Percentiles rank a stretch among this genome's conserved stretches.
Evolutionary conservation across 2,888 invertebrate species (phyloP).

Genomic region (Conomelus anceps): DNA sequence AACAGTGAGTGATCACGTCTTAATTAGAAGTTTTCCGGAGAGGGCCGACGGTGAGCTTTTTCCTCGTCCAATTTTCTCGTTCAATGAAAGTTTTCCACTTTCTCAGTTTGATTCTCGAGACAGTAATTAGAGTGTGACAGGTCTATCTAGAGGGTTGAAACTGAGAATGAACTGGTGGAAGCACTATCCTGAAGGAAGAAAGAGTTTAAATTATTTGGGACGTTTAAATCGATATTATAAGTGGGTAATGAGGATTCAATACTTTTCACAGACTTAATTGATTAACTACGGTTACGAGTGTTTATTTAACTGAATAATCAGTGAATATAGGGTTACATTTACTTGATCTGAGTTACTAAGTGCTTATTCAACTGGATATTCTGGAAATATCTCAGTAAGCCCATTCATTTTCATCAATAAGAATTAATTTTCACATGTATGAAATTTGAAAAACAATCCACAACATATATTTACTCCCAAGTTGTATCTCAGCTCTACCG

Average conservation of each 20-base stretch:
- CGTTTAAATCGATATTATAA: background rate
- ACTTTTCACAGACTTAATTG: background rate
- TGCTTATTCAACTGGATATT: too few species aligned
- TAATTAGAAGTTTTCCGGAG: conserved; percentile 11
- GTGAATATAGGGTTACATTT: too few species aligned
- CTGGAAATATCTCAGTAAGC: too few species aligned
- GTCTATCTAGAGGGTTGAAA: background rate
- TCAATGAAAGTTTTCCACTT: conserved; percentile 22
- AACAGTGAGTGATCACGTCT: conserved; percentile 15
- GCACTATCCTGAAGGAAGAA: background rate
- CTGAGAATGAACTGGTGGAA: background rate
- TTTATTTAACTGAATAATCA: too few species aligned
- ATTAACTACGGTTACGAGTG: too few species aligned
- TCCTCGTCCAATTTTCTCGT: conserved; percentile 31
- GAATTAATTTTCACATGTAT: too few species aligned
- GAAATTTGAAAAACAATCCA: too few species aligned
- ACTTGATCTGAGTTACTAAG: too few species aligned
- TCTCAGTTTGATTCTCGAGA: conserved; percentile 22
- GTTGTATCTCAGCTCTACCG: too few species aligned
- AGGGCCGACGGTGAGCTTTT: conserved; percentile 7
- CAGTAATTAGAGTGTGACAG: conserved; percentile 10
- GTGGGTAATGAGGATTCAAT: background rate
- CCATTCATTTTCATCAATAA: too few species aligned
- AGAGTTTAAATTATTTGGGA: background rate
- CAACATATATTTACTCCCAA: too few species aligned